Base-by-base conservation (phyloP, 1,140 invertebrate genomes). In the Pectinophora gossypiella region DNA sequence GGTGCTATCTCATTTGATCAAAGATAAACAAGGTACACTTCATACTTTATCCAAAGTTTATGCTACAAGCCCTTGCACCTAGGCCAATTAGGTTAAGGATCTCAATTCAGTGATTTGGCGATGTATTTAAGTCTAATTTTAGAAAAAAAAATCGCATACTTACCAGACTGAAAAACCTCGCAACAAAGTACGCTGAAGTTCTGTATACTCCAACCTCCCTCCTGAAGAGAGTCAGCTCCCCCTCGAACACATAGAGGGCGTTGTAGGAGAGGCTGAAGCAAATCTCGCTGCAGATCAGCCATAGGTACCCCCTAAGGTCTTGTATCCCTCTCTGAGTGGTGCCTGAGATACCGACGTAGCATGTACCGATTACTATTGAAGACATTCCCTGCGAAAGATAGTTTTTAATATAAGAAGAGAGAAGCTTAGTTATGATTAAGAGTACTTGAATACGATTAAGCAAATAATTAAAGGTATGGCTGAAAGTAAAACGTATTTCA, bases 231-330 rank as follows among this genome's bases (percentile, higher is more conserved):
- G 64, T 36, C 0, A 85, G 53, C 15, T 87, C 82, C n/a, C 45
- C 47, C 18, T 82, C 69, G 48, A 85, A 87, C 0, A 64, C 69
- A 22, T 68, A 81, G 9, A 87, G 51, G 0, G 77, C 75, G 7
- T 58, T 67, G 46, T 85, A 87, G 0, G 78, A 66, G 3, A 83
- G 44, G 2, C 61, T 67, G 51, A 81, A 87, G 13, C 67, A 69
- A 0, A 85, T 67, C 47, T 87, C 84, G 9, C 80, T 84, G 18
- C 69, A 77, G 13, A 87, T 56, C 0, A 87, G 67, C 84, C 84
- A 87, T 0, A 87, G 64, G 19, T 84, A 72, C 0, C 84, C 84
- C 15, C 70, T 59, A 0, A 83, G 20, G 27, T 85, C 71, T 38
- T 87, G 82, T 0, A 85, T 59, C 0, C 82, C 84, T 0, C 66